Conservation (phyloP, 1,140 invertebrate genomes). For the Drosophila serrata region DNA sequence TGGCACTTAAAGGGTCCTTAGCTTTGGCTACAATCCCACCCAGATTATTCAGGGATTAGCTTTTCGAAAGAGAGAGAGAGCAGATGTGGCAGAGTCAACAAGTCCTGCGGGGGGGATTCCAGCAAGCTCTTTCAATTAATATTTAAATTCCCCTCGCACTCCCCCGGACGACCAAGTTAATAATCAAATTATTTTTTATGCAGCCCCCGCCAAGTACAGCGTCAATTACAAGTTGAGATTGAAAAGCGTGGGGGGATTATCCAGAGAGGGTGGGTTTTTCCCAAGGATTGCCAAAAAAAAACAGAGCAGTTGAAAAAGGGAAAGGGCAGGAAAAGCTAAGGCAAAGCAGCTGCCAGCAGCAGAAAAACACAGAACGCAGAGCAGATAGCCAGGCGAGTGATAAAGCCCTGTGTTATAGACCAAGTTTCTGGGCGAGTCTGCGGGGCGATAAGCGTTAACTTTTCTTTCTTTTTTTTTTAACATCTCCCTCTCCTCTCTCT, state of each 20-base stretch:
- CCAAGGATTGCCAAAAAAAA: conserved; percentile 23
- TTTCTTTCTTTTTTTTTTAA: conserved; percentile 27
- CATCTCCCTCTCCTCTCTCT: not conserved
- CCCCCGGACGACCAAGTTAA: conserved; percentile 54
- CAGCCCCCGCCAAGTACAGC: conserved; percentile 41
- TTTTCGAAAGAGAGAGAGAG: not conserved
- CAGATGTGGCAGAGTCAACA: conserved; percentile 18
- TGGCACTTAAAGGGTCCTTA: conserved; percentile 30
- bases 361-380: conserved; percentile 24
- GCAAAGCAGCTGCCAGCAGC: conserved; percentile 58
- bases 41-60: conserved; percentile 42
- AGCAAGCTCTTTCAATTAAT: conserved; percentile 68
- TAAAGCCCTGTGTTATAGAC: conserved; percentile 39
- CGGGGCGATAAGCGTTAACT: conserved; percentile 64
- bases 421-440: conserved; percentile 16
- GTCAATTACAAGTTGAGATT: conserved; percentile 58
- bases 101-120: conserved; percentile 9
- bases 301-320: not conserved
- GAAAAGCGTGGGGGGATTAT: conserved; percentile 8
- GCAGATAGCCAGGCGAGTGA: conserved; percentile 31
- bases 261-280: not conserved
- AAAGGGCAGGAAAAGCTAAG: not conserved
- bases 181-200: conserved; percentile 81
- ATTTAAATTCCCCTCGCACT: conserved; percentile 66
- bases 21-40: not conserved